These are phyloP conservation scores for Drosophila anomalata DNA, from an alignment of 2,888 invertebrate species.

Conservation along the genomic window DNA sequence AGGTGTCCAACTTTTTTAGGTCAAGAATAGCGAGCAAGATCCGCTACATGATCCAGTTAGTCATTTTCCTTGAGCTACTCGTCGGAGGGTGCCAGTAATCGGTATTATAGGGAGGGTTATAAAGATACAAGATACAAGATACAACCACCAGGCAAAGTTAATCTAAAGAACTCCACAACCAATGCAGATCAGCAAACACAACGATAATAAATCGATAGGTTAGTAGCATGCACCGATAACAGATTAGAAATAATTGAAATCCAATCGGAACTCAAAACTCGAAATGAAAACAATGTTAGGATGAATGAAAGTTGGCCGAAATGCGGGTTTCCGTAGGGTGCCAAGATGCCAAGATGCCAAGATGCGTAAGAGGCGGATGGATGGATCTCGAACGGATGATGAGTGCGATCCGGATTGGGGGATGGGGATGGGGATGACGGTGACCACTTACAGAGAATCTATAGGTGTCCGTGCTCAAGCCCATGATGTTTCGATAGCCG, in stretches of 20 bases:
- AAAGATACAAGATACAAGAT: not conserved
- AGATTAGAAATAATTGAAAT: not conserved
- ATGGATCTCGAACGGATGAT: not conserved
- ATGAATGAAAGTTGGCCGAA: not conserved
- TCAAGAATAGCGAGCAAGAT: not conserved
- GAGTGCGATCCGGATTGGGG: constrained; percentile 6
- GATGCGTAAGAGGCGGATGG: not conserved
- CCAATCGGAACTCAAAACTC: not conserved
- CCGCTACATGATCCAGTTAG: too few relatives aligned
- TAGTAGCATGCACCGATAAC: not conserved
- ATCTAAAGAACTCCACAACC: not conserved
- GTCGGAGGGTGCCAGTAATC: not conserved
- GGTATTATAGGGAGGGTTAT: not conserved
- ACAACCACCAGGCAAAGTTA: not conserved
- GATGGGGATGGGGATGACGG: constrained; percentile 25
- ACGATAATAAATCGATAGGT: not conserved
- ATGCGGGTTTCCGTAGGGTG: not conserved
- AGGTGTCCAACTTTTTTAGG: not conserved
- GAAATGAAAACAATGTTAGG: not conserved
- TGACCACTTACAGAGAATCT: constrained; percentile 92
- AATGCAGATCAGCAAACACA: not conserved
- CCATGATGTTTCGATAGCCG: constrained; percentile 97
- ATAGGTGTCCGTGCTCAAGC: constrained; percentile 92
- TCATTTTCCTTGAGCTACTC: not conserved
- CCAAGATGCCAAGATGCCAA: too few relatives aligned